phyloP scores from a whole-genome alignment of 2,113 vertebrate genomes.

The Cheilinus undulatus region DNA sequence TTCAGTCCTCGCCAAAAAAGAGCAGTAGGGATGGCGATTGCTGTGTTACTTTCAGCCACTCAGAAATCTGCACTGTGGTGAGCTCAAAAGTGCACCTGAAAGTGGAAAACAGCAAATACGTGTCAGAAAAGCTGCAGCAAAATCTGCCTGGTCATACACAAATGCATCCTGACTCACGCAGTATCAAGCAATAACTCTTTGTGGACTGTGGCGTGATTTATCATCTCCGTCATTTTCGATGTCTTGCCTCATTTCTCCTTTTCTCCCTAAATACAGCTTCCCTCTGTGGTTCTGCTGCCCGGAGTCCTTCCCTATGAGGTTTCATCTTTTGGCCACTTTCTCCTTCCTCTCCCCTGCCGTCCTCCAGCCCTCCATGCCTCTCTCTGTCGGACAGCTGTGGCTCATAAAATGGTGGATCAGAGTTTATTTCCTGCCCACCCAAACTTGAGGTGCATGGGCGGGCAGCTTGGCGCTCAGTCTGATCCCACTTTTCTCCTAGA shows the following conservation, averaged over 20 bases:
- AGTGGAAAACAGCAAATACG: constrained; percentile 22
- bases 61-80: constrained; percentile 50
- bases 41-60: constrained; percentile 54
- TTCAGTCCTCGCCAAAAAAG: constrained; percentile 43
- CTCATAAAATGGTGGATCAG: constrained; percentile 73
- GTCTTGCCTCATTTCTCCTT: constrained; percentile 68
- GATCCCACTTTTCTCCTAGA: constrained; percentile 62
- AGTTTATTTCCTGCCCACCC: constrained; percentile 78
- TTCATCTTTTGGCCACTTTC: constrained; percentile 29
- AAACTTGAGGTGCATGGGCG: constrained; percentile 40
- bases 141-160: constrained; percentile 68
- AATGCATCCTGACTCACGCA: constrained; percentile 51
- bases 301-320: constrained; percentile 40
- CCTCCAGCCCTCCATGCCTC: constrained; percentile 32
- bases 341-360: constrained; percentile 8
- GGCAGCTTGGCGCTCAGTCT: constrained; percentile 45
- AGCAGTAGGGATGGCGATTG: constrained; percentile 45
- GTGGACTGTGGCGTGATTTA: constrained; percentile 65
- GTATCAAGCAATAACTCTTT: constrained; percentile 58
- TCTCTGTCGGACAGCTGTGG: constrained; percentile 64
- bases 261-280: constrained; percentile 52
- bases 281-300: constrained; percentile 39
- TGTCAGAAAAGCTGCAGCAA: constrained; percentile 29
- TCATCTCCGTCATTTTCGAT: constrained; percentile 59
- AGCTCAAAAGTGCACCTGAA: constrained; percentile 56